A percentile compares a stretch with the other conserved stretches of the same genome.
Evolutionary conservation across 2,113 vertebrate species (phyloP).

Genomic region (Anhinga rufa): DNA sequence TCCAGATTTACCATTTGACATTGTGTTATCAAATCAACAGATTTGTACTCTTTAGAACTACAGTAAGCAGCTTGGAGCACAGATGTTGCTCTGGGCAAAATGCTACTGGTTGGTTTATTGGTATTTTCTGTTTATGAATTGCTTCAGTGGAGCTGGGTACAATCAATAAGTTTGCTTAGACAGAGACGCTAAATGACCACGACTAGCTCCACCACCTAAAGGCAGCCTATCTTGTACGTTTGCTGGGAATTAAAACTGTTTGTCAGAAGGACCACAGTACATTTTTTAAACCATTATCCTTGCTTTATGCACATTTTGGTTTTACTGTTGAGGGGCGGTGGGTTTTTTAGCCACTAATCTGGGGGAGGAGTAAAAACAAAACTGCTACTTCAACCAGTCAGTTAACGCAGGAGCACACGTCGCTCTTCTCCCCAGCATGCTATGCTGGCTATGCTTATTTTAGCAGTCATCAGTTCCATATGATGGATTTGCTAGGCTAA

Average conservation of each 20-base stretch:
- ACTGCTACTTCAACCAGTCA: neutral
- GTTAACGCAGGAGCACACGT: neutral
- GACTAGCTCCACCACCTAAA: neutral
- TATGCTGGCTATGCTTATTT: neutral
- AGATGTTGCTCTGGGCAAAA: constrained; percentile 26
- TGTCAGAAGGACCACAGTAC: neutral
- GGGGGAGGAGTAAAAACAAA: neutral
- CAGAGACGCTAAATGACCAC: neutral
- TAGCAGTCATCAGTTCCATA: neutral
- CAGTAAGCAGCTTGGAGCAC: constrained; percentile 19
- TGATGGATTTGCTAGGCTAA: neutral
- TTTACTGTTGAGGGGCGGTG: neutral
- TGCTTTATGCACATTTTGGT: neutral
- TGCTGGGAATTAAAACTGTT: neutral
- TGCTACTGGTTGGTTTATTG: neutral
- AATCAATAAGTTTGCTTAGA: neutral
- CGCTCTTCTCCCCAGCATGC: neutral
- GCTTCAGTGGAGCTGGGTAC: neutral
- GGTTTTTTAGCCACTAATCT: neutral
- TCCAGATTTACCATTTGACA: constrained; percentile 27
- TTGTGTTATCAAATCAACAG: constrained; percentile 8
- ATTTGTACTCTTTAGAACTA: neutral
- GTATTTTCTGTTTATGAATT: neutral
- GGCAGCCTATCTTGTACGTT: neutral
- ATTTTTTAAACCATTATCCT: neutral